phyloP scores from a whole-genome alignment of 2,797 vertebrate species.

The Holocentrus rufus region DNA sequence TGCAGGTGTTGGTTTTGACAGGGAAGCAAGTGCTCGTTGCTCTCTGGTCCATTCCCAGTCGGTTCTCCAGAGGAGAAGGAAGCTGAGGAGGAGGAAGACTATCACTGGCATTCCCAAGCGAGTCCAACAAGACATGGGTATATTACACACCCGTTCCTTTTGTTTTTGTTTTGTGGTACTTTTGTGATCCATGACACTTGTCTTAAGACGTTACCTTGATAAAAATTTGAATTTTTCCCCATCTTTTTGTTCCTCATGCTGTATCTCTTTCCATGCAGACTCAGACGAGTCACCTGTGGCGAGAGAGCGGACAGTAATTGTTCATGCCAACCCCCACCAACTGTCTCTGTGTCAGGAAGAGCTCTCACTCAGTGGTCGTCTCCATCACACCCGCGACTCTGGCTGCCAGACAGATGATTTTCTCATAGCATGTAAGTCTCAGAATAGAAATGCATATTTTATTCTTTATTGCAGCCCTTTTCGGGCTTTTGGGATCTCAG shows the following conservation, averaged over 20 bases:
- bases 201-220: not conserved
- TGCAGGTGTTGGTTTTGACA: conserved; percentile 98
- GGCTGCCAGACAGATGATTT: conserved; percentile 99
- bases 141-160: conserved; percentile 28
- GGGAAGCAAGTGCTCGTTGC: conserved; percentile 98
- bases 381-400: conserved; percentile 93
- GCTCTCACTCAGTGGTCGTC: conserved; percentile 86
- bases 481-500: conserved; percentile 4
- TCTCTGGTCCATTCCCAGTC: conserved; percentile 99
- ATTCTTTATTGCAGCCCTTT: conserved; percentile 24
- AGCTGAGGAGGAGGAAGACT: conserved; percentile 97
- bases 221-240: not conserved
- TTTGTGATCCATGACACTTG: not conserved
- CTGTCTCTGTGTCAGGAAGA: conserved; percentile 86
- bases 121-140: conserved; percentile 99
- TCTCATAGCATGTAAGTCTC: conserved; percentile 85
- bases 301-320: conserved; percentile 95
- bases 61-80: conserved; percentile 96
- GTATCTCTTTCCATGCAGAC: conserved; percentile 84
- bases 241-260: conserved; percentile 34
- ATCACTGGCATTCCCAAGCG: conserved; percentile 99
- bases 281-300: conserved; percentile 98
- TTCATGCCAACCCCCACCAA: conserved; percentile 91
- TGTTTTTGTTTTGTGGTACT: not conserved
- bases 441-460: conserved; percentile 37